Base-by-base conservation (phyloP, 2,113 vertebrate species). In the Varanus salvator region DNA sequence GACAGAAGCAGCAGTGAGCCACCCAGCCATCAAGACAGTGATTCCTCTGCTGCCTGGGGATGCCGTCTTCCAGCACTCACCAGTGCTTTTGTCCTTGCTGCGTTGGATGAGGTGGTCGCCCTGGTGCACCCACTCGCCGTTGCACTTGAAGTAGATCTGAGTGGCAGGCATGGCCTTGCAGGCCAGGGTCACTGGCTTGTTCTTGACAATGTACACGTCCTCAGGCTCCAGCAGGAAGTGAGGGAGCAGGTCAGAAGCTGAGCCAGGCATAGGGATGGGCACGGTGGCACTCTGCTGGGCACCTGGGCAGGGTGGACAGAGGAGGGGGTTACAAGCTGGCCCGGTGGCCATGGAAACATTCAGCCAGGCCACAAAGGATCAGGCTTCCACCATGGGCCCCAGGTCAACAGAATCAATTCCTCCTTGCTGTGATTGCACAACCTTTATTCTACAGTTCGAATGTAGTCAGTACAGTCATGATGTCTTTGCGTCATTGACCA, bases 91-190 rank as follows among this genome's bases (percentile, higher is more conserved):
- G 31, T 99, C 98, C 0, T 97, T 97, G 60, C 98, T 98, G 81
- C 97, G 97, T 93, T 99, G 98, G 0, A 98, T 99, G 87, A 97
- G 66, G 29, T 99, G 99, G 95, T 99, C 98, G 0, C 98, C 98
- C 94, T 99, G 99, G 93, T 99, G 98, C 44, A 99, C 99, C 99
- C 99, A 99, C 95, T 99, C 99, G 52, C 99, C 98, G 0, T 99
- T 99, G 96, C 99, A 99, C 95, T 99, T 99, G 97, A 99, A 99
- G 97, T 99, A 99, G 96, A 99, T 99, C 97, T 99, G 99, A 0
- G 99, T 99, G 95, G 99, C 98, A 0, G 99, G 99, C 3, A 96
- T 97, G 50, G 99, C 99, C 80, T 98, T 98, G 97, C 99, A 99
- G 90, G 97, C 98, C 95, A 99, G 97, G 74, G 98, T 98, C 96